Evolutionary conservation across 2,113 vertebrate species (phyloP).

Genomic region (Coregonus clupeaformis): DNA sequence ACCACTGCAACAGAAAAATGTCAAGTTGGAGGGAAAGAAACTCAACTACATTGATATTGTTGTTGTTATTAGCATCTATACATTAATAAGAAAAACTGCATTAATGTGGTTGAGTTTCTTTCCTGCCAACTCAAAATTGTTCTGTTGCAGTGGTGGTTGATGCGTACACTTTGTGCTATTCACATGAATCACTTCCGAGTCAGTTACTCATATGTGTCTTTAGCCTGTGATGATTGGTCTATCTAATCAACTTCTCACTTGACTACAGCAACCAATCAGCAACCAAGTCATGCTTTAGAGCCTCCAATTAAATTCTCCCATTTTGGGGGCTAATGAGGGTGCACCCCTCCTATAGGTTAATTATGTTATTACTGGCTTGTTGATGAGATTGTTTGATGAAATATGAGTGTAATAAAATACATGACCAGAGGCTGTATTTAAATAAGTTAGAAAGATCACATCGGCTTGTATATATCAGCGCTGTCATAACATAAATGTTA

Average conservation of each 20-base stretch:
- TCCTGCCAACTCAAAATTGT: not conserved
- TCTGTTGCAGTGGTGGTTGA: not conserved
- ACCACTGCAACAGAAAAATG: not conserved
- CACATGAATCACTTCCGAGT: not conserved
- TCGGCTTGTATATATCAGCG: slow-evolving; percentile 18
- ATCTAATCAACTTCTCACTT: not conserved
- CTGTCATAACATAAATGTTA: slow-evolving; percentile 49
- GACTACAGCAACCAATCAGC: slow-evolving; percentile 22
- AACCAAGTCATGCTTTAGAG: slow-evolving; percentile 27
- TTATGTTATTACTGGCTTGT: slow-evolving; percentile 67
- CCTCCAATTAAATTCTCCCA: slow-evolving; percentile 47
- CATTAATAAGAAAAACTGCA: slow-evolving; percentile 48
- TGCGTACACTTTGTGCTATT: not conserved
- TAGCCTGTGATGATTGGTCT: not conserved
- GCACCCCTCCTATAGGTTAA: slow-evolving; percentile 63
- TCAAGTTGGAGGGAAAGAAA: not conserved
- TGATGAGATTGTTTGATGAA: slow-evolving; percentile 73
- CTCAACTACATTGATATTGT: slow-evolving; percentile 28
- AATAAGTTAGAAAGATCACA: slow-evolving; percentile 49
- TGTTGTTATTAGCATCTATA: slow-evolving; percentile 40
- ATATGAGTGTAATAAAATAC: slow-evolving; percentile 71
- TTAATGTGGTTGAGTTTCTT: slow-evolving; percentile 8
- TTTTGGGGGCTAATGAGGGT: slow-evolving; percentile 25
- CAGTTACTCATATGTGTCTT: slow-evolving; percentile 7
- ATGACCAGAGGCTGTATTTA: slow-evolving; percentile 56